Percentiles rank a stretch among this genome's conserved stretches.
phyloP scores from a whole-genome alignment of 92 coral and sea anemone genomes.

The Actinernus sp. region DNA sequence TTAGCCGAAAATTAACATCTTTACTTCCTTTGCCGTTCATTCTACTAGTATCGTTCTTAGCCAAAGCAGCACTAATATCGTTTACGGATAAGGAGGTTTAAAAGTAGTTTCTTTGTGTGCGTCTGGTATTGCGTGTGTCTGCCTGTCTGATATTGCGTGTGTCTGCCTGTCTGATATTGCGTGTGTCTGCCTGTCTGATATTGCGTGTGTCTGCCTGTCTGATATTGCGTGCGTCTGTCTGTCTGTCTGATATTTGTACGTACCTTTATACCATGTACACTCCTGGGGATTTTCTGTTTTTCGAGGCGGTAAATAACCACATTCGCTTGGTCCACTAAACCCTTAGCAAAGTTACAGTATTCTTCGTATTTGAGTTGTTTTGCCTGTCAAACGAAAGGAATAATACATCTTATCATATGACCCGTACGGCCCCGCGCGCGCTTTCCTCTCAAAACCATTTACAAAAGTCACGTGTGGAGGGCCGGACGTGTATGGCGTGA shows the following conservation, averaged over 20 bases:
- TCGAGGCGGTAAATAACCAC: conserved; percentile 72
- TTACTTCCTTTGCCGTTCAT: too few species aligned
- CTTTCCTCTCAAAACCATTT: too few species aligned
- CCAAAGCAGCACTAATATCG: too few species aligned
- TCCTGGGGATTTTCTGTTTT: conserved; percentile 86
- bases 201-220: not conserved
- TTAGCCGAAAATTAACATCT: too few species aligned
- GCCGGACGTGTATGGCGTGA: too few species aligned
- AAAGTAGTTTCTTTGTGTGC: too few species aligned
- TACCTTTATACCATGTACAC: conserved; percentile 96
- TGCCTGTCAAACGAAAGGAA: conserved; percentile 80
- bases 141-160: conserved; percentile 1
- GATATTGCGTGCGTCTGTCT: not conserved
- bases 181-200: not conserved
- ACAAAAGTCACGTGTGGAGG: too few species aligned
- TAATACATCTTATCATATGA: too few species aligned
- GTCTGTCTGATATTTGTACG: not conserved
- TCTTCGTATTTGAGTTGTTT: conserved; percentile 93
- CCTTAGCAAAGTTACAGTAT: conserved; percentile 85
- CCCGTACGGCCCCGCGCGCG: too few species aligned
- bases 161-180: not conserved
- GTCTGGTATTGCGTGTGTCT: too few species aligned
- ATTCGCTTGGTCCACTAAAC: conserved; percentile 72
- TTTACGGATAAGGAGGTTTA: too few species aligned
- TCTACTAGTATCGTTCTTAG: too few species aligned